Conservation (phyloP, 2,797 vertebrate genomes). For the Ctenopoma kingsleyae region DNA sequence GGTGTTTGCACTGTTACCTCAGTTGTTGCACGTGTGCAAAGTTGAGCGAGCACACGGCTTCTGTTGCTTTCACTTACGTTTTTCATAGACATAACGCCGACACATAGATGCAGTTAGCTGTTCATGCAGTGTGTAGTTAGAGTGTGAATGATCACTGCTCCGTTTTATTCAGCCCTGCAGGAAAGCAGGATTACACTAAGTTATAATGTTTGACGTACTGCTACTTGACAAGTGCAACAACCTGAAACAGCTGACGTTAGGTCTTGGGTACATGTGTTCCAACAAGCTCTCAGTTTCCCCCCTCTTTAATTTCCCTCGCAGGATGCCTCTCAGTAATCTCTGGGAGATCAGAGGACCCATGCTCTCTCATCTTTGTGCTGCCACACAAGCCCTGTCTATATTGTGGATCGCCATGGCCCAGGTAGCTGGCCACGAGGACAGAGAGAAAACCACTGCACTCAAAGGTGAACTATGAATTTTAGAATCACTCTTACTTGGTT, state of each 20-base stretch:
- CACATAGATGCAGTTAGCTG: neutral
- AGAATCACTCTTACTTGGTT: too few relatives aligned
- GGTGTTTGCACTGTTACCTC: conserved; percentile 33
- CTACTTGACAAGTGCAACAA: conserved; percentile 34
- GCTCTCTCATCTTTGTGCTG: conserved; percentile 64
- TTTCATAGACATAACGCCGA: conserved; percentile 4
- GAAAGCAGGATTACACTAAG: neutral
- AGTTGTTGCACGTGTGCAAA: conserved; percentile 46
- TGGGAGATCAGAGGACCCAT: conserved; percentile 82
- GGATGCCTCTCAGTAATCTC: conserved; percentile 76
- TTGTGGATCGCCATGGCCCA: conserved; percentile 93
- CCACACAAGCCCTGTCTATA: conserved; percentile 81
- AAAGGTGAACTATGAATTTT: conserved; percentile 86
- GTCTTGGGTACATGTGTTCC: neutral
- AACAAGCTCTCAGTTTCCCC: neutral
- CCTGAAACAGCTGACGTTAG: neutral
- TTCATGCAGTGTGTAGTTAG: conserved; percentile 4
- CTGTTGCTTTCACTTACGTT: neutral
- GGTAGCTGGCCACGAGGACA: conserved; percentile 91
- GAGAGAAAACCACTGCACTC: conserved; percentile 94
- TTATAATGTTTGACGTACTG: neutral
- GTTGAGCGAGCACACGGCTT: conserved; percentile 13
- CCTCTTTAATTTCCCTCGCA: conserved; percentile 17
- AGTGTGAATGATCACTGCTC: neutral
- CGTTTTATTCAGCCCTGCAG: neutral